Evolutionary conservation across 2,797 vertebrate species (phyloP), one percentile per base, ranked within the genome.

Genomic region (Xiphorhynchus erythropygius): DNA sequence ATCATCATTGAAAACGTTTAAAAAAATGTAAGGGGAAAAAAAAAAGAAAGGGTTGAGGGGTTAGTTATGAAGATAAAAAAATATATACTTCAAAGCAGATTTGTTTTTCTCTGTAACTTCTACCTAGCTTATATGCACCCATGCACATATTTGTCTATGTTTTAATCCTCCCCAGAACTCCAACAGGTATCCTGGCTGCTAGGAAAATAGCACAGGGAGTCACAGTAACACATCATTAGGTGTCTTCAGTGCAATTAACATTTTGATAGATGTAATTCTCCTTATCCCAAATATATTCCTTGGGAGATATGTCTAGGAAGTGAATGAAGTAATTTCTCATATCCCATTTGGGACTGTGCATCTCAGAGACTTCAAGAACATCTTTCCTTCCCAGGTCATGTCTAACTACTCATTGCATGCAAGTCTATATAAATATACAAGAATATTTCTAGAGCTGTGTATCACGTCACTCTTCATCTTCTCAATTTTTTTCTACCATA

Each of bases 201-300:
- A 24, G 6, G 75, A 37, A 46, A 85, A 64, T 6, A 53, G 46
- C 55, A 64, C 3, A 59, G 11, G 39, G 32, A 22, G 7, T 87
- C n/a, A 33, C 35, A 59, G 37, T 21, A 87, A 22, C 15, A 50
- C 8, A 42, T 24, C 37, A 69, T n/a, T 32, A 57, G 24, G 33
- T 35, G 18, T 65, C 28, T 76, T 64, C 41, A 56, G 32, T 18
- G 18, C 22, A 65, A 28, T 5, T 6, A 7, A 27, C 0, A 0
- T 47, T 64, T 39, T 79, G 53, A 82, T 60, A 85, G 41, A 46
- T 18, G 3, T 5, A 75, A 25, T 7, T 46, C 35, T 84, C 19
- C 47, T 57, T 55, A 59, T 55, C 13, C n/a, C 41, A 60, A 55
- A 12, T 44, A 30, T 52, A 52, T 23, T 39, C 67, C 37, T 64